phyloP scores from a whole-genome alignment of 2,888 invertebrate genomes.

The Ectemnius cavifrons region DNA sequence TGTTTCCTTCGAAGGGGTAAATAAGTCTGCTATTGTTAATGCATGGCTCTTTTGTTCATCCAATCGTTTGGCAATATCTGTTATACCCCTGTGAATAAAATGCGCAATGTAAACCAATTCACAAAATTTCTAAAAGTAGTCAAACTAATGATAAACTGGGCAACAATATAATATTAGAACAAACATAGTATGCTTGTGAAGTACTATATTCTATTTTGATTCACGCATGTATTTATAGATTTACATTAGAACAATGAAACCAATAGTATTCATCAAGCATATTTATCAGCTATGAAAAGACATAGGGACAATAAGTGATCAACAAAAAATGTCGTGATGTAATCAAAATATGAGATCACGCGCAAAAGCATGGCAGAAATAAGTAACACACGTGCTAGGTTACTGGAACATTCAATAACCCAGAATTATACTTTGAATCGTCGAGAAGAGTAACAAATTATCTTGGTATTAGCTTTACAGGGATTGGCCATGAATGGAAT shows the following conservation, averaged over 20 bases:
- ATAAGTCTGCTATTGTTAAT: constrained; percentile 83
- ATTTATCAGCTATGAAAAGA: background rate
- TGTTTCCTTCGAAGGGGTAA: constrained; percentile 84
- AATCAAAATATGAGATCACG: constrained; percentile 8
- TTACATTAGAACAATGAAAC: background rate
- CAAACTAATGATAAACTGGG: no score
- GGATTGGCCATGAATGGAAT: constrained; percentile 21
- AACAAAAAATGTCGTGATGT: no score
- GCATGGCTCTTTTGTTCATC: constrained; percentile 84
- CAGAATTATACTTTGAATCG: background rate
- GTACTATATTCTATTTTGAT: background rate
- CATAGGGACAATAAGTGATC: no score
- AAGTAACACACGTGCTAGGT: constrained; percentile 3
- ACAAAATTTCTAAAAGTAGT: background rate
- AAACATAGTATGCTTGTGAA: background rate
- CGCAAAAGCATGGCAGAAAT: background rate
- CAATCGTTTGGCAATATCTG: constrained; percentile 84
- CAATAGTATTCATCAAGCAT: background rate
- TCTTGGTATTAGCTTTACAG: background rate
- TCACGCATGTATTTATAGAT: background rate
- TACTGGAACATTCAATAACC: background rate
- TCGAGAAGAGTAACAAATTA: background rate
- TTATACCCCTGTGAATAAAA: constrained; percentile 80
- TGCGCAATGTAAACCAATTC: background rate
- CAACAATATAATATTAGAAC: background rate